Evolutionary conservation across 2,888 invertebrate species (phyloP).

Genomic region (Drosophila fulvimacula): DNA sequence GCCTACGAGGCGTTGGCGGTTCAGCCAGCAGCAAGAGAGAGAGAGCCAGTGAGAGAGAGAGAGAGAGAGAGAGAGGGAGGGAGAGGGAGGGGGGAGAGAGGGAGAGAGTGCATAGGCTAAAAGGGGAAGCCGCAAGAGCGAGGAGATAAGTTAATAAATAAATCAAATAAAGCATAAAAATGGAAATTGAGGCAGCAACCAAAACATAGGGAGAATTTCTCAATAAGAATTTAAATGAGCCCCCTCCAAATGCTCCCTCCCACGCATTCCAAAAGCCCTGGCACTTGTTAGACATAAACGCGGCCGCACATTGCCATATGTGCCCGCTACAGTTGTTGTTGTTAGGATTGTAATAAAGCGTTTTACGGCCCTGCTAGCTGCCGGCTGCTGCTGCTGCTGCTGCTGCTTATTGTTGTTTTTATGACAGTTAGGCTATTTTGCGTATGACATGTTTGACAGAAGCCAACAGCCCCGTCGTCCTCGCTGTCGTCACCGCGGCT

Average conservation of each 20-base stretch:
- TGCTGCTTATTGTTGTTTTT: constrained; percentile 64
- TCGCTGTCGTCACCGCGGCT: constrained; percentile 35
- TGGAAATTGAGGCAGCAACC: constrained; percentile 44
- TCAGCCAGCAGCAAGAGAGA: constrained; percentile 34
- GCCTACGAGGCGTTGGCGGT: constrained; percentile 75
- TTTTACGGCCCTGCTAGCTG: constrained; percentile 59
- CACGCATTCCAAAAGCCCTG: constrained; percentile 4
- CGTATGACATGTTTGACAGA: constrained; percentile 80
- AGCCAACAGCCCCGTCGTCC: constrained; percentile 40
- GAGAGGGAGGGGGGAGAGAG: background rate
- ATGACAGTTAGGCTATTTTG: constrained; percentile 80
- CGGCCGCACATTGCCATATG: constrained; percentile 65
- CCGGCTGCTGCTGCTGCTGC: constrained; percentile 18
- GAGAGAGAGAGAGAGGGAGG: constrained; percentile 10
- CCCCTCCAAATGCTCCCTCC: background rate
- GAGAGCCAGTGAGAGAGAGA: constrained; percentile 1
- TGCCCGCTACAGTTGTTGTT: constrained; percentile 10
- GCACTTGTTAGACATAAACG: constrained; percentile 69
- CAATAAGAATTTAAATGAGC: constrained; percentile 40
- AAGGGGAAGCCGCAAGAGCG: constrained; percentile 21
- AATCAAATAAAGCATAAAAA: constrained; percentile 67
- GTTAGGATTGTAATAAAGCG: constrained; percentile 67
- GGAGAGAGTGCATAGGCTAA: background rate
- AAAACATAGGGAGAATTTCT: constrained; percentile 29
- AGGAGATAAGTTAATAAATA: constrained; percentile 61